Evolutionary conservation across 2,888 invertebrate genomes (phyloP).

Genomic region (Heliconius charithonia): DNA sequence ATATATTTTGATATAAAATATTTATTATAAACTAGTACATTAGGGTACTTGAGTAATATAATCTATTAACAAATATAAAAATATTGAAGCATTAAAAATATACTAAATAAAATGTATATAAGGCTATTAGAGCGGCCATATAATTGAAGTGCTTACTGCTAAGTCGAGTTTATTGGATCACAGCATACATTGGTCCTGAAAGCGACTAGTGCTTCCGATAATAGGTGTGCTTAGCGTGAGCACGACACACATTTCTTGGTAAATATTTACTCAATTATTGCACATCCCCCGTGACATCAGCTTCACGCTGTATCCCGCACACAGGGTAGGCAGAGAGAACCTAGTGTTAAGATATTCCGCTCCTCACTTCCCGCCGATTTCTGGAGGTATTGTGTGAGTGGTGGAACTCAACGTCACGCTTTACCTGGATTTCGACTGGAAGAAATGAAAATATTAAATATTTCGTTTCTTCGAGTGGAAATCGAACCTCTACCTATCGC

Average conservation of each 20-base stretch:
- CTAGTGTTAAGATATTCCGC: too few species aligned
- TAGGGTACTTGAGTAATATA: not conserved
- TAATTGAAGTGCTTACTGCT: constrained; percentile 20
- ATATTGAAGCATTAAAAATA: not conserved
- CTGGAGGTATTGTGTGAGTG: too few species aligned
- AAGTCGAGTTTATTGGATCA: constrained; percentile 29
- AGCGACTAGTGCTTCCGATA: constrained; percentile 71
- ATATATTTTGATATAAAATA: not conserved
- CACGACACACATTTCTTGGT: constrained; percentile 68
- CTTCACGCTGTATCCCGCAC: too few species aligned
- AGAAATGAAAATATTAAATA: too few species aligned
- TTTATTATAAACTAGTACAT: not conserved
- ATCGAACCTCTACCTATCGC: too few species aligned
- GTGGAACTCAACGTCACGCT: too few species aligned
- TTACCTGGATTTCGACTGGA: too few species aligned
- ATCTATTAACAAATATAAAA: not conserved
- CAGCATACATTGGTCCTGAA: constrained; percentile 53
- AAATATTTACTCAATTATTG: constrained; percentile 82
- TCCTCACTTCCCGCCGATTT: too few species aligned
- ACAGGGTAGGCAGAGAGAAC: too few species aligned
- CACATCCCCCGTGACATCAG: constrained; percentile 73
- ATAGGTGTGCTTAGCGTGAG: constrained; percentile 71
- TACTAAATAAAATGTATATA: not conserved
- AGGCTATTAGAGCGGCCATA: not conserved
- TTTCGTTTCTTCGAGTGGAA: too few species aligned